Evolutionary conservation across 2,797 vertebrate species (phyloP), one percentile per base, ranked within the genome.

Genomic region (Oreochromis mossambicus): DNA sequence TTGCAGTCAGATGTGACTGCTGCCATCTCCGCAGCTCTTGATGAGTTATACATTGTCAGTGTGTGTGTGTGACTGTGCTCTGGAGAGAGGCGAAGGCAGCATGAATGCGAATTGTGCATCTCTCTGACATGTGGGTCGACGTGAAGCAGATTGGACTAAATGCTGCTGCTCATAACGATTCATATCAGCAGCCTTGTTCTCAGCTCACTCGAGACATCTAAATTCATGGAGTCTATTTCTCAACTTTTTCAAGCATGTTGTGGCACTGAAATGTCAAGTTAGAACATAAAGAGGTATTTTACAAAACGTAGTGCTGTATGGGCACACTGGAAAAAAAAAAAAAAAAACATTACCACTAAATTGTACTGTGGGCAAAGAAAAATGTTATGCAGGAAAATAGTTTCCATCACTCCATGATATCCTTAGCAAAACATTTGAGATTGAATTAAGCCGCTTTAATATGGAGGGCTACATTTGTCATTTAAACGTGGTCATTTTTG

Each of bases 121-220:
- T 78, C 77, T 86, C 61, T 77, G 81, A 79, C 87, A 86, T 55
- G 82, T 79, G 79, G 78, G 76, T 78, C 79, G 81, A 84, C 15
- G 10, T 58, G 80, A 88, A 80, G 78, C 81, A 88, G 81, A 87
- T 73, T 61, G 81, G 85, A 79, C 54, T 79, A 86, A 93, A 89
- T 55, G 86, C 81, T 63, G 86, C 78, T 19, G 78, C 83, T 87
- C 79, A 54, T 86, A 81, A 76, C 15, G 5, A 85, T 78, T 86
- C 77, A 54, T 54, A 88, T 73, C 83, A 85, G 58, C 82, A 63
- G 61, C 79, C 63, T 80, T 80, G 79, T 81, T 86, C 87, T 81
- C 55, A 41, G 84, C 52, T 86, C 75, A 61, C 83, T 83, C 24
- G 29, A 81, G 66, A 88, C 79, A 32, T 84, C 9, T 56, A 52